Evolutionary conservation across 2,888 invertebrate genomes (phyloP), one percentile per base, ranked within the genome.

Genomic region (Diarsia rubi): DNA sequence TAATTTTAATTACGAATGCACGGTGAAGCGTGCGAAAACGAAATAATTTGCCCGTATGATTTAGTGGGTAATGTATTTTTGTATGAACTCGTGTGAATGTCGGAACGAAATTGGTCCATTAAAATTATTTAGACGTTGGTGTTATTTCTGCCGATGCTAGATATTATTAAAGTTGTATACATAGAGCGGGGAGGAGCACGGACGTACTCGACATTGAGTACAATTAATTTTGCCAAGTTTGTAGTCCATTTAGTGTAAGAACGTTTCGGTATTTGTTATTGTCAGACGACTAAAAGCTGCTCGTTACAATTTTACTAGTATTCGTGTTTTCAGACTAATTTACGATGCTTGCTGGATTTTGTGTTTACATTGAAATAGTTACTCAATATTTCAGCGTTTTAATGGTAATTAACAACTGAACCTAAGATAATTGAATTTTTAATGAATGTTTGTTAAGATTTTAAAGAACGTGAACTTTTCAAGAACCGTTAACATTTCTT

Each of bases 141-240:
- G 84, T 78, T 87, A 88, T 89, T 89, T 87, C 75, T 79, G 83
- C 57, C 47, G 63, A 65, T 81, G 81, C 66, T 75, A 66, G 70
- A 81, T 85, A 83, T 86, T 82, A 79, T 82, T 85, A 85, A 82
- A 80, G 66, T 74, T 6, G 45, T 78, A 72, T 69, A 69, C 70
- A 63, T 74, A 78, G 73, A 76, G 60, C 72, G 54, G 70, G 49
- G 76, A 63, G 75, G 54, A 65, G 63, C 49, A 62, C 69, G 66
- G 71, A 65, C 62, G 75, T 72, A 44, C 72, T 75, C 62, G 66
- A 81, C 78, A 84, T 79, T 82, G 77, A 81, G 68, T 71, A 81
- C 82, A 73, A 90, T 87, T 85, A 86, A 86, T 90, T 84, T 84
- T 71, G 79, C 83, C 74, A 86, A 87, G 80, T 84, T 84, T 82